Evolutionary conservation across 2,113 vertebrate species (phyloP).

Genomic region (Sphaerodactylus townsendi): DNA sequence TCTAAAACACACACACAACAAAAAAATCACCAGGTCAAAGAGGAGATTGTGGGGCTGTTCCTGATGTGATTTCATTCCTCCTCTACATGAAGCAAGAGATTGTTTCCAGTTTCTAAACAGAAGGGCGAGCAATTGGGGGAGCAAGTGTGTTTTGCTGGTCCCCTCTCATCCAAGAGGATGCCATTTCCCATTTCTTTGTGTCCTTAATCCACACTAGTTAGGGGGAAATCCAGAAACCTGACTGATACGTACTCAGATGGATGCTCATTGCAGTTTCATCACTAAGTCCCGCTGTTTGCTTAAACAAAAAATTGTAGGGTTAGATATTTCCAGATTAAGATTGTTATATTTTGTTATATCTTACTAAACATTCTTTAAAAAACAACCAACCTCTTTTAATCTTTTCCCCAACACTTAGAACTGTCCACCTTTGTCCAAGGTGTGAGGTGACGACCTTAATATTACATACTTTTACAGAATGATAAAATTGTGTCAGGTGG

Average conservation of each 20-base stretch:
- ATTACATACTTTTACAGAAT: conserved; percentile 3
- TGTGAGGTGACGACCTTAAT: not conserved
- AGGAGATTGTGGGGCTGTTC: no score
- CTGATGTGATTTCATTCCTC: not conserved
- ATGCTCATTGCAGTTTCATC: no score
- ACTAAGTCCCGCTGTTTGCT: not conserved
- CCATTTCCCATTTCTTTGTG: not conserved
- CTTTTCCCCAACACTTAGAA: no score
- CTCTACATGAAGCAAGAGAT: no score
- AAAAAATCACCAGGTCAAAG: fast-evolving
- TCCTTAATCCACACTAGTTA: not conserved
- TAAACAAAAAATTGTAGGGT: no score
- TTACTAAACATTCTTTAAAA: not conserved
- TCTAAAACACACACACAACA: not conserved
- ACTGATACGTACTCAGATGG: no score
- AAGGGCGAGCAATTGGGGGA: not conserved
- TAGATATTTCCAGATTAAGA: not conserved
- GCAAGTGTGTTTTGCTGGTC: not conserved
- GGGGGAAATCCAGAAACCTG: not conserved
- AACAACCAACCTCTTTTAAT: no score
- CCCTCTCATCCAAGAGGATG: not conserved
- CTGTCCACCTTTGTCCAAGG: not conserved
- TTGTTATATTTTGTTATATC: not conserved
- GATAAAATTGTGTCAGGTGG: not conserved
- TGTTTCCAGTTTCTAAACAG: not conserved